Percentiles rank a stretch among this genome's conserved stretches.
phyloP scores from a whole-genome alignment of 2,888 invertebrate genomes.

The Caenorhabditis afra region DNA sequence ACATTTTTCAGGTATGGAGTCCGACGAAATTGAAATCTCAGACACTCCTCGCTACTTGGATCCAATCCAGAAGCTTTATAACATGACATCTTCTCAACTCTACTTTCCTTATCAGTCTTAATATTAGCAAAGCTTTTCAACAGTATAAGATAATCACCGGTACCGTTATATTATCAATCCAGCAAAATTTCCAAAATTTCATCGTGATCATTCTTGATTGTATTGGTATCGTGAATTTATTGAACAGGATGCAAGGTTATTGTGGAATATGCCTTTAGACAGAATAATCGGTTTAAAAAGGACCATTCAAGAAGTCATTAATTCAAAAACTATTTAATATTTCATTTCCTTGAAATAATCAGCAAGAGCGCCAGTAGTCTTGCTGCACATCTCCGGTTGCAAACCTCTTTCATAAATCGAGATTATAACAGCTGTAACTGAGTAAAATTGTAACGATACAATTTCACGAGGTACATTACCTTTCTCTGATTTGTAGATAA shows the following conservation, averaged over 20 bases:
- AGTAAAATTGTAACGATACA: too few relatives aligned
- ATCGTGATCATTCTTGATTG: too few relatives aligned
- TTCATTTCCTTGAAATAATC: slow-evolving; percentile 79
- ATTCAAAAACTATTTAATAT: slow-evolving; percentile 68
- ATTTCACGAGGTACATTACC: too few relatives aligned
- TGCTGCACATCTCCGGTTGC: slow-evolving; percentile 80
- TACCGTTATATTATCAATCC: too few relatives aligned
- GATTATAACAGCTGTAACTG: slow-evolving; percentile 78
- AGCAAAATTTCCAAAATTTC: too few relatives aligned
- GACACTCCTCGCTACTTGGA: slow-evolving; percentile 42
- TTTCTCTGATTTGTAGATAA: slow-evolving; percentile 79
- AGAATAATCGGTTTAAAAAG: not conserved
- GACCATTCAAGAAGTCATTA: slow-evolving; percentile 6
- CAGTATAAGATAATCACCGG: too few relatives aligned
- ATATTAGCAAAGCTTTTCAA: not conserved
- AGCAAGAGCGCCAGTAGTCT: slow-evolving; percentile 78
- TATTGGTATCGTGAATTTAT: too few relatives aligned
- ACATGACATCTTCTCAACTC: slow-evolving; percentile 69
- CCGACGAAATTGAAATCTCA: slow-evolving; percentile 61
- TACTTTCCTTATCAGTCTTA: slow-evolving; percentile 54
- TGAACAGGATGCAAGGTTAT: too few relatives aligned
- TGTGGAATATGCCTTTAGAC: too few relatives aligned
- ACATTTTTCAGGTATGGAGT: slow-evolving; percentile 56
- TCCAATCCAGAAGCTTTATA: slow-evolving; percentile 76
- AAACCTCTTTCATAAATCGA: slow-evolving; percentile 79